These are phyloP conservation scores for Drosophila incognita DNA, from an alignment of 2,888 invertebrate species.

Conservation along the genomic window DNA sequence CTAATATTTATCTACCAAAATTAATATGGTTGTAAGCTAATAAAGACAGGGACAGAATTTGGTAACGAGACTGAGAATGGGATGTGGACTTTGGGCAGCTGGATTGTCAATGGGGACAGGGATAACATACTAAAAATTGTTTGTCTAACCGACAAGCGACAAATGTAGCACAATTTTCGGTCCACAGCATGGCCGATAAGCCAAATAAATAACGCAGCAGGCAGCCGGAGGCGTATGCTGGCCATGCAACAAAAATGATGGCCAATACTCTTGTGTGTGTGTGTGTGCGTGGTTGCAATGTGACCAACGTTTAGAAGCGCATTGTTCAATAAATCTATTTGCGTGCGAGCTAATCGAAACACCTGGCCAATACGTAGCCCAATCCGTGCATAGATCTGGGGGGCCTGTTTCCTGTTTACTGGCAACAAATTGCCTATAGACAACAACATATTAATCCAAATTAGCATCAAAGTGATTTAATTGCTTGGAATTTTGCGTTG, in stretches of 20 bases:
- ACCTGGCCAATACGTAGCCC: constrained; percentile 37
- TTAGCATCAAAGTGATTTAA: constrained; percentile 86
- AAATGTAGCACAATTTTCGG: constrained; percentile 74
- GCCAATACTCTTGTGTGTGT: constrained; percentile 11
- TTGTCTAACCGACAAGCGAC: constrained; percentile 70
- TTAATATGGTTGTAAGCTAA: constrained; percentile 74
- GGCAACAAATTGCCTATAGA: constrained; percentile 84
- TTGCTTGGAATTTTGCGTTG: constrained; percentile 85
- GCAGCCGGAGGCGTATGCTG: constrained; percentile 19
- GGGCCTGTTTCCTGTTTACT: constrained; percentile 15
- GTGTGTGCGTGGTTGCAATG: constrained; percentile 40
- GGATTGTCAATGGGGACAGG: constrained; percentile 5
- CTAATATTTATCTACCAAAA: constrained; percentile 81
- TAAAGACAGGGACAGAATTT: constrained; percentile 52
- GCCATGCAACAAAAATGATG: constrained; percentile 52
- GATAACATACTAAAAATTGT: constrained; percentile 57
- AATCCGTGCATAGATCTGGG: neutral
- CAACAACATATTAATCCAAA: constrained; percentile 85
- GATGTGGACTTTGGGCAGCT: neutral
- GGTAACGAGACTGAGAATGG: neutral
- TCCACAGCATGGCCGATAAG: constrained; percentile 63
- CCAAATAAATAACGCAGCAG: constrained; percentile 78
- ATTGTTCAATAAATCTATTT: constrained; percentile 79
- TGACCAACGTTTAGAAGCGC: constrained; percentile 54
- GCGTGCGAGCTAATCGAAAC: constrained; percentile 71